Percentiles rank a stretch among this genome's conserved stretches.
These are phyloP conservation scores for Diadumene lineata DNA, from an alignment of 92 coral and sea anemone genomes.

Conservation along the genomic window DNA sequence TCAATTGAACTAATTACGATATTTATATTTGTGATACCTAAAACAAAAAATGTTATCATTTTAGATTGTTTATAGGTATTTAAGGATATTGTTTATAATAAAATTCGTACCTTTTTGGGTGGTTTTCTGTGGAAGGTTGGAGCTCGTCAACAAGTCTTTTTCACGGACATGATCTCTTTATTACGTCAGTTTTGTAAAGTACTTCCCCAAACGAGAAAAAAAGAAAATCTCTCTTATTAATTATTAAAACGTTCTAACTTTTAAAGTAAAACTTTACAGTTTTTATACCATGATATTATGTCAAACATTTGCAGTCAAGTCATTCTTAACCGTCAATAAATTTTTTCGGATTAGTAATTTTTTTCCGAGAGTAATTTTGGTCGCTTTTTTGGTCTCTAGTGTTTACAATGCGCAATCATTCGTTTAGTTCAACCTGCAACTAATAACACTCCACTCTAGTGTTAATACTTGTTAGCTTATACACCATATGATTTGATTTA, in stretches of 20 bases:
- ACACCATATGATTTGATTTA: conserved; percentile 3
- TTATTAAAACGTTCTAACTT: conserved; percentile 5
- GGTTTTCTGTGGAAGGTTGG: conserved; percentile 5
- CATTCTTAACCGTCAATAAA: no score
- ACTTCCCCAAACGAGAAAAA: neutral
- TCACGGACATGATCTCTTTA: conserved; percentile 25
- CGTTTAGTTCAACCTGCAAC: conserved; percentile 24
- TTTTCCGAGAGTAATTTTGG: neutral
- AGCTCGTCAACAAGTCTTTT: conserved; percentile 13
- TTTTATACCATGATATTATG: neutral
- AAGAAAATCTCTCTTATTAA: conserved; percentile 11
- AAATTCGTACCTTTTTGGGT: conserved; percentile 1
- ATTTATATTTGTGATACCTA: neutral
- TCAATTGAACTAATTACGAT: neutral
- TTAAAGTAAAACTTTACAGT: neutral
- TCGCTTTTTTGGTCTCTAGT: neutral
- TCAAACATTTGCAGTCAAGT: no score
- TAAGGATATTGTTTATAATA: neutral
- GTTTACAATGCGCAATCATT: conserved; percentile 24
- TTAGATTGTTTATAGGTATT: neutral
- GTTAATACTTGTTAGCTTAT: neutral
- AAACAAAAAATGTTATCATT: conserved; percentile 12
- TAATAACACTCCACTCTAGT: neutral
- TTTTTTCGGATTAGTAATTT: no score
- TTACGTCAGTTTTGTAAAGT: conserved; percentile 46